Conservation (phyloP, 1,140 invertebrate species). For the Cephus cinctus region DNA sequence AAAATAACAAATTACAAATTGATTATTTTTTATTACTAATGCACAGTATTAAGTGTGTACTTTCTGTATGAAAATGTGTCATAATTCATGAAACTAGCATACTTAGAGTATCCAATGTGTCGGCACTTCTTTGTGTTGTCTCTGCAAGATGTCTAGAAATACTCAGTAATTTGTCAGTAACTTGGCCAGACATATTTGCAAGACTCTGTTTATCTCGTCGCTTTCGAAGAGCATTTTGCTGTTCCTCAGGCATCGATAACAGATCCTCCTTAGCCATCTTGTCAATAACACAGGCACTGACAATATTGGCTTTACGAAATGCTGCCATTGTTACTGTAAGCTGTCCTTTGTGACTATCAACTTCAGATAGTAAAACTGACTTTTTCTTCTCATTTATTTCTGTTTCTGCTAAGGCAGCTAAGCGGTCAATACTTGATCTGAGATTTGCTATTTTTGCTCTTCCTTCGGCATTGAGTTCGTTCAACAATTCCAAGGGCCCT, state of each 20-base stretch:
- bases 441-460: conserved; percentile 65
- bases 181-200: conserved; percentile 65
- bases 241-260: conserved; percentile 60
- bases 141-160: conserved; percentile 83
- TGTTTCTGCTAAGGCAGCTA: conserved; percentile 64
- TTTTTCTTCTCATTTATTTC: conserved; percentile 64
- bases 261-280: conserved; percentile 71
- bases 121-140: conserved; percentile 82
- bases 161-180: conserved; percentile 81
- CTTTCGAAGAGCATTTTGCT: conserved; percentile 60
- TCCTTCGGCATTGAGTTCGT: conserved; percentile 71
- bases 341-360: conserved; percentile 68
- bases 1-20: conserved; percentile 37
- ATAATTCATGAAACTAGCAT: no score
- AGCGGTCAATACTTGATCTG: conserved; percentile 66
- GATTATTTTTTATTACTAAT: no score
- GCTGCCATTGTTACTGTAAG: conserved; percentile 68
- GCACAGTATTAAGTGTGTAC: neutral
- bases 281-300: conserved; percentile 72
- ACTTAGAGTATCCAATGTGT: conserved; percentile 80
- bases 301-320: conserved; percentile 77
- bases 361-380: conserved; percentile 61
- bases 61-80: neutral
- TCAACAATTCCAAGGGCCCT: conserved; percentile 66
- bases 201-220: conserved; percentile 66